Conservation (phyloP, 2,888 invertebrate species). For the Bimastos eiseni region DNA sequence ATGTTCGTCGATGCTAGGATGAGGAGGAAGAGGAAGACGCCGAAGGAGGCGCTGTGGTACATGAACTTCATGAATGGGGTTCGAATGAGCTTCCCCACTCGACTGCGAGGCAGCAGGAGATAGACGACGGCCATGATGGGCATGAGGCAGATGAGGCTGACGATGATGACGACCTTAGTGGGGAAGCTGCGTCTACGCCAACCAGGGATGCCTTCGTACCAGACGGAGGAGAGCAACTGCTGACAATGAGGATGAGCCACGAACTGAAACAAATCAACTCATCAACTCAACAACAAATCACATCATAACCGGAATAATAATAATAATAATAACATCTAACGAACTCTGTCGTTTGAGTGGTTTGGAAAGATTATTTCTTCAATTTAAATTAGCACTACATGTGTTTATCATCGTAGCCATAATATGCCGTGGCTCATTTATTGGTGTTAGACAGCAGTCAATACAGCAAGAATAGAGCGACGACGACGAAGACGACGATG, state of each 20-base stretch:
- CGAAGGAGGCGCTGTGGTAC: constrained; percentile 67
- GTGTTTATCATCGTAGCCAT: not conserved
- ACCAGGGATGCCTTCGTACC: constrained; percentile 40
- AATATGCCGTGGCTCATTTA: not conserved
- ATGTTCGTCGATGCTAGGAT: constrained; percentile 64
- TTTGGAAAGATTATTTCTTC: not conserved
- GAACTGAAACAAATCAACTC: constrained; percentile 59
- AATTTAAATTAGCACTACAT: not conserved
- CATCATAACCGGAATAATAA: constrained; percentile 17
- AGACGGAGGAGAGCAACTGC: constrained; percentile 62
- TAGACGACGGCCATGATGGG: constrained; percentile 65
- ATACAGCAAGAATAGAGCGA: too few species aligned
- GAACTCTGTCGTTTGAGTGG: not conserved
- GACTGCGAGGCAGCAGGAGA: constrained; percentile 64
- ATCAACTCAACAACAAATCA: not conserved
- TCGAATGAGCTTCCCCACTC: constrained; percentile 64
- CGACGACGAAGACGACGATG: too few species aligned
- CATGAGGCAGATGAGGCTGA: constrained; percentile 36
- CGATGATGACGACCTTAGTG: constrained; percentile 51
- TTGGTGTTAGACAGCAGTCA: too few species aligned
- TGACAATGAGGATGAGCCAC: constrained; percentile 68
- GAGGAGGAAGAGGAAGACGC: constrained; percentile 65
- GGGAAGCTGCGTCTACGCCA: constrained; percentile 59
- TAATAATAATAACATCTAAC: not conserved
- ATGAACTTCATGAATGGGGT: constrained; percentile 68